Conservation (phyloP, 2,113 vertebrate species). For the Rhadina sibilatrix region DNA sequence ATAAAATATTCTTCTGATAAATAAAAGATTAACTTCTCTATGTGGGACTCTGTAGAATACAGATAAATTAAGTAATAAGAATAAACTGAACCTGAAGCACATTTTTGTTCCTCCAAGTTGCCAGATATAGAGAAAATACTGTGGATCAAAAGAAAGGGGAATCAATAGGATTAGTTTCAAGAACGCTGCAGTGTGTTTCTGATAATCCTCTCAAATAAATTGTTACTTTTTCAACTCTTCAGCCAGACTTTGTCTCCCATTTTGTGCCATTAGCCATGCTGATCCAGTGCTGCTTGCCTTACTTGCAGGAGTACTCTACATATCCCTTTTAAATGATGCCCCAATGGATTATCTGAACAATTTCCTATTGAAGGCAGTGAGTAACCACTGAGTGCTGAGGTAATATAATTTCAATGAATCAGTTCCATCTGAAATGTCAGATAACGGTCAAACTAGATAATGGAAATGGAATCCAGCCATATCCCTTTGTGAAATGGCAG, state of each 20-base stretch:
- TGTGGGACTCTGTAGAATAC: background rate
- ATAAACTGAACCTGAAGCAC: conserved; percentile 1
- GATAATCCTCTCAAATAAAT: background rate
- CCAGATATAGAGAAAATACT: background rate
- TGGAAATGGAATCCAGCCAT: conserved; percentile 57
- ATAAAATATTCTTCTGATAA: conserved; percentile 25
- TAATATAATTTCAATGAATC: conserved; percentile 57
- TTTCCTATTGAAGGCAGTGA: conserved; percentile 24
- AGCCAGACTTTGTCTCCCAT: background rate
- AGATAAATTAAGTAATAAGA: conserved; percentile 8
- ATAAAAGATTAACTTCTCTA: conserved; percentile 24
- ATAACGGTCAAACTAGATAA: conserved; percentile 49
- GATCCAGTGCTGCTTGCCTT: background rate
- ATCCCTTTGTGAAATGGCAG: background rate
- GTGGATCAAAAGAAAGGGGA: conserved; percentile 5
- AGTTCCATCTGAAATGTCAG: conserved; percentile 46
- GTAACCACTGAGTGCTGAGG: conserved; percentile 26
- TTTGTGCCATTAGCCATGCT: background rate
- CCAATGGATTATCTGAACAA: conserved; percentile 14
- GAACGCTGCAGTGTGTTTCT: background rate
- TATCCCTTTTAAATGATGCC: background rate
- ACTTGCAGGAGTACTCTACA: background rate
- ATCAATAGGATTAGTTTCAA: conserved; percentile 33
- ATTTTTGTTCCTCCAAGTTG: conserved; percentile 5
- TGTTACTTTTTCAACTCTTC: background rate